Base-by-base conservation (phyloP, 2,888 invertebrate genomes). In the Cephus pygmeus region DNA sequence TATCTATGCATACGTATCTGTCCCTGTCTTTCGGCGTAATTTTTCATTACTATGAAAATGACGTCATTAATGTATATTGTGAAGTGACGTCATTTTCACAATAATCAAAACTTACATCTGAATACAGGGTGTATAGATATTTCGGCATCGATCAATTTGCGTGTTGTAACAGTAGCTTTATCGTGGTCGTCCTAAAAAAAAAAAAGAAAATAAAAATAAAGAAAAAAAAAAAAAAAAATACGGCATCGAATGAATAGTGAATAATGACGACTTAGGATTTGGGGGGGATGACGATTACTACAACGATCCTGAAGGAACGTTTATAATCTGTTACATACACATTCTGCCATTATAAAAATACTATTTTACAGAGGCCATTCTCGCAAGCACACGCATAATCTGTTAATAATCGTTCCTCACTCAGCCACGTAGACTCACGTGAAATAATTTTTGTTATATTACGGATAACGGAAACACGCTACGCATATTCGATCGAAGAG, bases 281-380 rank as follows among this genome's bases (percentile, higher is more conserved):
- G 1, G 6, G 33, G 56, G 23, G 15, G 36, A 4, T 4, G 40
- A 2, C 40, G 33, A 6, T 71, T 34, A 34, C 71, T 31, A 71
- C 12, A 71, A 69, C 71, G 71, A 31, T 34, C 34, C 33, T 1
- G 6, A 34, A 71, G 9, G 12, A 71, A 71, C 34, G 71, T 71
- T 71, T 15, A 33, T 33, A 31, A 56, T 23, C 69, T 40, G 36
- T 12, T 34, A 33, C 82, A 83, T 34, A 33, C 82, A 83, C 82
- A 85, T 85, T 85, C 81, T 82, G 83, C 85, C 82, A 76, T 88
- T 89, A 89, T 87, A 89, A 88, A 89, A 89, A 89, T 89, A 89
- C 86, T 89, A 89, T 88, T 88, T 89, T 88, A 88, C 88, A 88
- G 80, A 80, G n/a, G 75, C 56, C 69, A 81, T 78, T 76, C 68